Evolutionary conservation across 2,888 invertebrate species (phyloP).

Genomic region (Spicauda simplicius): DNA sequence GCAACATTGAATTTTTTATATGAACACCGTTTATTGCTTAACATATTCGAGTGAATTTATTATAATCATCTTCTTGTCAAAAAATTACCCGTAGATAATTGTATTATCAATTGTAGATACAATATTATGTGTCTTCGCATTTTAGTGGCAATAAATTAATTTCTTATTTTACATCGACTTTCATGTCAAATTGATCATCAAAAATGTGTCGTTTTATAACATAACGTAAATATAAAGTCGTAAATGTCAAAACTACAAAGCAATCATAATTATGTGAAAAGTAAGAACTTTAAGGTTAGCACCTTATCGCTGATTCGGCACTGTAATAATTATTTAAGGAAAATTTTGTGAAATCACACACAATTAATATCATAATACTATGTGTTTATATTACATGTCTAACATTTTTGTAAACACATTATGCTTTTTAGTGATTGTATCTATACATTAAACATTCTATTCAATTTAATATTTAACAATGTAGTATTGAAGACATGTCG

Average conservation of each 20-base stretch:
- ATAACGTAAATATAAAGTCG: neutral
- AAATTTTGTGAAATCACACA: neutral
- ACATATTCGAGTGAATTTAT: neutral
- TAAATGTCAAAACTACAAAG: slow-evolving; percentile 7
- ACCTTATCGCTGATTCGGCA: neutral
- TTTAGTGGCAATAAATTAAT: neutral
- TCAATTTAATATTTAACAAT: no score
- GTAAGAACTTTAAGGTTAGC: slow-evolving; percentile 14
- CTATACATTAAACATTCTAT: no score
- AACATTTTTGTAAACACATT: no score
- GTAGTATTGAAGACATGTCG: no score
- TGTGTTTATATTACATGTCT: no score
- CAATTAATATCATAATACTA: no score
- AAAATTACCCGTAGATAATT: neutral
- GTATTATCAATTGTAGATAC: neutral
- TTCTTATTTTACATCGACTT: neutral
- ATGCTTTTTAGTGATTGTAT: no score
- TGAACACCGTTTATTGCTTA: neutral
- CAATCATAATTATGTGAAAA: slow-evolving; percentile 13
- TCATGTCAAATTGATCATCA: neutral
- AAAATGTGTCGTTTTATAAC: neutral
- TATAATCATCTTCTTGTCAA: slow-evolving; percentile 3
- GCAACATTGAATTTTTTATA: neutral
- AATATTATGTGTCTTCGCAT: neutral
- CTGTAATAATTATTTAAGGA: slow-evolving; percentile 5